Percentiles rank a stretch among this genome's conserved stretches.
phyloP scores from a whole-genome alignment of 2,797 vertebrate species.

The Notoglanidium macrostoma region DNA sequence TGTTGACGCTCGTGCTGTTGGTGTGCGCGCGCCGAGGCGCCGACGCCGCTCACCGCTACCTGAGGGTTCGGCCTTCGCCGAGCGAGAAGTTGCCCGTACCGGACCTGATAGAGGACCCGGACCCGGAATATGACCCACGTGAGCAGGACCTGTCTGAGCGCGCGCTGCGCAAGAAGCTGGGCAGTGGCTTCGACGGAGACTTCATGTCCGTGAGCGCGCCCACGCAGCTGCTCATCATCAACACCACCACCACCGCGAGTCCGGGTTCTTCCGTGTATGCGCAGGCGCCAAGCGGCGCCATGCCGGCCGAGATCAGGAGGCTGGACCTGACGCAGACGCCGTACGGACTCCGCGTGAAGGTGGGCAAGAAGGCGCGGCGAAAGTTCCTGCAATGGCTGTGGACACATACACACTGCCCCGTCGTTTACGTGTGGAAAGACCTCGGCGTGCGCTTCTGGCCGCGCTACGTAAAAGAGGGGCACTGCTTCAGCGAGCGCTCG shows the following conservation, averaged over 20 bases:
- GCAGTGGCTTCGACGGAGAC: conserved; percentile 85
- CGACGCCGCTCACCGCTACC: conserved; percentile 81
- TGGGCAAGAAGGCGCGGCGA: conserved; percentile 89
- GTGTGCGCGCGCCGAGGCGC: conserved; percentile 73
- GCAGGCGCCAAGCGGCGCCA: conserved; percentile 70
- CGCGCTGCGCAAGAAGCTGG: conserved; percentile 87
- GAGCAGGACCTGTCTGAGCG: conserved; percentile 88
- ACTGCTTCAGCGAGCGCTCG: conserved; percentile 87
- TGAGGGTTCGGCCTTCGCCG: conserved; percentile 86
- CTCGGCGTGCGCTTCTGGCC: conserved; percentile 92
- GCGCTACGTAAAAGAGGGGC: conserved; percentile 90
- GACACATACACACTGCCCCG: conserved; percentile 90
- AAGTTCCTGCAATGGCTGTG: conserved; percentile 92
- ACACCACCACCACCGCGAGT: conserved; percentile 57
- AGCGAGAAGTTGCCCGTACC: conserved; percentile 86
- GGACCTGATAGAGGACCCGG: conserved; percentile 86
- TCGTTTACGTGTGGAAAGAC: conserved; percentile 90
- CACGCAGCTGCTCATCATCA: conserved; percentile 63
- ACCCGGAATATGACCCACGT: conserved; percentile 90
- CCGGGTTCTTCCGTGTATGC: conserved; percentile 1
- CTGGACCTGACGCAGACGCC: conserved; percentile 86
- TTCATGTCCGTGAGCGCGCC: conserved; percentile 87
- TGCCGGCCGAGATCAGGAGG: conserved; percentile 84
- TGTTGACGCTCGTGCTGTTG: conserved; percentile 77
- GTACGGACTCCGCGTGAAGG: conserved; percentile 80